Evolutionary conservation across 2,113 vertebrate genomes (phyloP), one percentile per base, ranked within the genome.

Genomic region (Salvelinus sp.): DNA sequence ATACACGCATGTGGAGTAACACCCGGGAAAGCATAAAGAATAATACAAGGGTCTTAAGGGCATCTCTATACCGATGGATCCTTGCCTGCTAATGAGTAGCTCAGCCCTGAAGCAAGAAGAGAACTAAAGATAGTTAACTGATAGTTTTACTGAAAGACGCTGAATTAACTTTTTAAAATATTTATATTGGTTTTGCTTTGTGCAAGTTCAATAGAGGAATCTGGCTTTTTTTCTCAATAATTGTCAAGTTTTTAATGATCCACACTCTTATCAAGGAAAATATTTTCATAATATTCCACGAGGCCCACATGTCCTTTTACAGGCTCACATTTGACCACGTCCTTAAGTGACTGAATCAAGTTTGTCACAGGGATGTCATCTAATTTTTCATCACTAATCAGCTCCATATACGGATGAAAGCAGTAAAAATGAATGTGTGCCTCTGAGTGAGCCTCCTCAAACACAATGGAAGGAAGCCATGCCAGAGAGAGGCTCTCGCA

Each of bases 381-480:
- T 3, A 2, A 68, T 30, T 10, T 38, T 38, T 20, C 18, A 38
- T 30, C 66, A 33, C 30, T 28, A 27, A 66, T 66, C 23, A 66
- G 14, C 64, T 16, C 64, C 65, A 30, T 65, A 65, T 65, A 25
- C 1, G 64, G 66, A 7, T 38, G 30, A 68, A 68, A 3, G 30
- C 30, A 33, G 18, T 16, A 68, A 68, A 33, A 20, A 54, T 4
- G 27, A 68, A 68, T 12, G 66, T 68, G 65, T 67, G 65, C 65
- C 27, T 67, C 65, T 67, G 66, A 68, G 66, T 33, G 30, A 33
- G 66, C 30, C 66, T 33, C 64, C 28, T 38, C 28, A 38, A 68
- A 68, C 66, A 68, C 66, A 68, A 68, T 68, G 30, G 20, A 28
- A 68, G 66, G 66, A 68, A 68, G 14, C 30, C 14, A 68, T 68